These are phyloP conservation scores for Eudemis profundana DNA, from an alignment of 2,888 invertebrate species.

Conservation along the genomic window DNA sequence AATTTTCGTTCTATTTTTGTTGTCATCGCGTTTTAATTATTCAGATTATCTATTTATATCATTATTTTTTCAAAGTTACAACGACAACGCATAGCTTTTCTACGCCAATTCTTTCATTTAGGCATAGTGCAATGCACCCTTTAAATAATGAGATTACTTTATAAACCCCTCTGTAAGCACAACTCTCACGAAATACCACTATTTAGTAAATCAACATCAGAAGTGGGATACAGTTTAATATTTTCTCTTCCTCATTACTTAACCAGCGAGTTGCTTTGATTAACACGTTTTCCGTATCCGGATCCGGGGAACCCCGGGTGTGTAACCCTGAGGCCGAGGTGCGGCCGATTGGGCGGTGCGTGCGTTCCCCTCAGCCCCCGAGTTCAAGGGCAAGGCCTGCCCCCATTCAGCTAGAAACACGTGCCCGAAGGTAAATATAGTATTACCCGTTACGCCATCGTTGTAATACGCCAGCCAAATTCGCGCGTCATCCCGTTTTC, in stretches of 20 bases:
- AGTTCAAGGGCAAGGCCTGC: conserved; percentile 82
- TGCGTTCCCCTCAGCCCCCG: conserved; percentile 69
- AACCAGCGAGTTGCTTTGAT: conserved; percentile 11
- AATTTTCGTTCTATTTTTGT: too few relatives aligned
- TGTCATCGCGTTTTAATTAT: too few relatives aligned
- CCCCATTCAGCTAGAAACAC: conserved; percentile 82
- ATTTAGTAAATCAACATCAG: too few relatives aligned
- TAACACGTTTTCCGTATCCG: conserved; percentile 11
- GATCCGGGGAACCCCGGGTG: conserved; percentile 32
- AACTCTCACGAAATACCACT: too few relatives aligned
- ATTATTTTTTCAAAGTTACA: too few relatives aligned
- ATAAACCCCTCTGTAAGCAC: too few relatives aligned
- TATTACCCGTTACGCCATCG: conserved; percentile 71
- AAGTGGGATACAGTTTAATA: too few relatives aligned
- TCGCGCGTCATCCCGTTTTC: conserved; percentile 42
- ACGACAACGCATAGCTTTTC: too few relatives aligned
- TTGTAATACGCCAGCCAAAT: conserved; percentile 62
- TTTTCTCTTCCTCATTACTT: background rate
- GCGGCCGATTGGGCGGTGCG: conserved; percentile 77
- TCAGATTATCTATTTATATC: too few relatives aligned
- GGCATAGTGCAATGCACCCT: too few relatives aligned
- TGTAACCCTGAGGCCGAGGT: conserved; percentile 50
- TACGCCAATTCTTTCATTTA: too few relatives aligned
- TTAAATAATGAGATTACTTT: too few relatives aligned
- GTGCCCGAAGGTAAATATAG: conserved; percentile 84